Evolutionary conservation across 2,113 vertebrate species (phyloP).

Genomic region (Syngnathus typhle): DNA sequence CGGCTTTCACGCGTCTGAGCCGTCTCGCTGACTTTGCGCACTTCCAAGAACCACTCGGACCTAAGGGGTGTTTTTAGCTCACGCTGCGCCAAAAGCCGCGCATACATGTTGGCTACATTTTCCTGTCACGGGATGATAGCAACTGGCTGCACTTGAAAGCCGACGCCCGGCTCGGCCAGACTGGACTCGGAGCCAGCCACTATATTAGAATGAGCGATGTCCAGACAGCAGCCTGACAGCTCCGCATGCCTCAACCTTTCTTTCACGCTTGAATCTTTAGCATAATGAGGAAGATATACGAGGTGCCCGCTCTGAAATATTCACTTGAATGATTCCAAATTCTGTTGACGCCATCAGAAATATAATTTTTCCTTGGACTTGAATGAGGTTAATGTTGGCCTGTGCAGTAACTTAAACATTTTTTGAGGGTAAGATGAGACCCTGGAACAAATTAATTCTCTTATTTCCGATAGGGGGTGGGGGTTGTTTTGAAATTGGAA

Average conservation of each 20-base stretch:
- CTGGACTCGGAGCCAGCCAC: slow-evolving; percentile 45
- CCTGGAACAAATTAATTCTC: neutral
- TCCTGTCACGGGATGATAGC: slow-evolving; percentile 41
- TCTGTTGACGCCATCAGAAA: no score
- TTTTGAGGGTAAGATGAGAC: neutral
- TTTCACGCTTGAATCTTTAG: slow-evolving; percentile 37
- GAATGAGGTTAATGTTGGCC: no score
- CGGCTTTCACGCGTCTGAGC: slow-evolving; percentile 30
- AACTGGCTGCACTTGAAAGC: slow-evolving; percentile 61
- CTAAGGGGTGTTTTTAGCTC: slow-evolving; percentile 33
- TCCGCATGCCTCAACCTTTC: slow-evolving; percentile 43
- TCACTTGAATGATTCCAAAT: no score
- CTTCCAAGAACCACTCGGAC: slow-evolving; percentile 18
- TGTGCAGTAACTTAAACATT: neutral
- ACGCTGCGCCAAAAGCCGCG: neutral
- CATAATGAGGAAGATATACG: slow-evolving; percentile 14
- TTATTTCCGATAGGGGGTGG: neutral
- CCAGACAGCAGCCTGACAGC: slow-evolving; percentile 50
- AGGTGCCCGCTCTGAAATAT: neutral
- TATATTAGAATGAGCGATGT: slow-evolving; percentile 51
- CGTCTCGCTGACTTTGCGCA: slow-evolving; percentile 30
- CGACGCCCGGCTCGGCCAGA: slow-evolving; percentile 26
- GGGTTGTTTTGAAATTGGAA: neutral
- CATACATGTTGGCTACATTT: slow-evolving; percentile 30
- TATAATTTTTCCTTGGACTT: no score